These are phyloP conservation scores for Hedya salicella DNA, from an alignment of 2,888 invertebrate genomes.

Conservation along the genomic window DNA sequence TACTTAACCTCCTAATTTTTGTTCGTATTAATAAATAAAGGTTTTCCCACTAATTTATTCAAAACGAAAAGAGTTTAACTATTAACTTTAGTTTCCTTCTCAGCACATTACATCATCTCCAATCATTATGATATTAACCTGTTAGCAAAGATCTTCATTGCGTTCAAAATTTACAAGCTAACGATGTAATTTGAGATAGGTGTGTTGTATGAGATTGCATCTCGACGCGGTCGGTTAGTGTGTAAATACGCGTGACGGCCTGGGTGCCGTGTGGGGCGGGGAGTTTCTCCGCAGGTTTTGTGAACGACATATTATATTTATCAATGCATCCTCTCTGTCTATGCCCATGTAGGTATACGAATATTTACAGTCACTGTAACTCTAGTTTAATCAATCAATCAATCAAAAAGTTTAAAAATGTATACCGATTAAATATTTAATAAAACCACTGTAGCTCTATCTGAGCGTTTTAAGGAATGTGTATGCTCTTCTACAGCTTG, in stretches of 20 bases:
- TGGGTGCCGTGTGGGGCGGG: conserved; percentile 47
- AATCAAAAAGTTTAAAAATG: too few species aligned
- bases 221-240: conserved; percentile 49
- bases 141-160: conserved; percentile 20
- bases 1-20: too few species aligned
- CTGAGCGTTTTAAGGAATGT: too few species aligned
- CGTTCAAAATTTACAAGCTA: conserved; percentile 24
- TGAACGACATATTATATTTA: neutral
- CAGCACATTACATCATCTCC: conserved; percentile 19
- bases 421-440: too few species aligned
- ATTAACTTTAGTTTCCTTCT: neutral
- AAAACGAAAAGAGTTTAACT: neutral
- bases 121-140: conserved; percentile 23
- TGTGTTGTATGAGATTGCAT: conserved; percentile 45
- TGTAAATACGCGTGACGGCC: conserved; percentile 53
- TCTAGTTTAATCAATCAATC: too few species aligned
- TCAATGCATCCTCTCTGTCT: too few species aligned
- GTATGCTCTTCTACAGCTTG: too few species aligned
- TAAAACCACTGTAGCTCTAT: too few species aligned
- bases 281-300: conserved; percentile 1
- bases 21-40: too few species aligned
- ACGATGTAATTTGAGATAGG: conserved; percentile 47
- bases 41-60: too few species aligned
- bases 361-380: too few species aligned
- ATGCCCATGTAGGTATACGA: too few species aligned